Evolutionary conservation across 2,113 vertebrate genomes (phyloP), one percentile per base, ranked within the genome.

Genomic region (Muntiacus reevesi): DNA sequence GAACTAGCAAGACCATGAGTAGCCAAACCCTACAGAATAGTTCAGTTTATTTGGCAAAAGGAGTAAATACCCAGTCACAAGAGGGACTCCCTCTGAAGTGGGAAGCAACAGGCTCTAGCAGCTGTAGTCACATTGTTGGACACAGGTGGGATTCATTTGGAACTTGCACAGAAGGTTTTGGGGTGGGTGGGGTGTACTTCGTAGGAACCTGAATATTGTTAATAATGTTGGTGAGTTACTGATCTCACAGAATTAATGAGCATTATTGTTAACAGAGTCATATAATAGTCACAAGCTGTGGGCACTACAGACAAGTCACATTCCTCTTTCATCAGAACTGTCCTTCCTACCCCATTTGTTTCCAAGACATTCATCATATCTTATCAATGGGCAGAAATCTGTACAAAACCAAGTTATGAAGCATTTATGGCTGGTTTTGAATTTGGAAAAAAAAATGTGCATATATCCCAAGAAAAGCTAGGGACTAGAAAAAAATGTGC

Each of bases 401-500:
- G 30, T 82, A 59, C 33, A 88, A 79, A 90, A 71, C 23, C 43
- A 94, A 84, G 62, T 92, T 93, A 93, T 89, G 79, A 97, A 96
- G 54, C 55, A 96, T 92, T 94, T 93, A 78, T 67, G 25, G 71
- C 78, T 93, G 40, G 17, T 83, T 98, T 96, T 93, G 47, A 91
- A 96, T 81, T 95, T 67, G 84, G 47, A 87, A 93, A 79, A 67
- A 76, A 52, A 94, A 94, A 91, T 25, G 55, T 94, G 87, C 85
- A 89, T 13, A n/a, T 89, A 86, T 76, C 59, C 71, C 9, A 62
- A 64, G 55, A 96, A 96, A 95, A 95, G 21, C n/a, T 59, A 87
- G 74, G 64, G n/a, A 71, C 64, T 71, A 71, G 43, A 55, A 91
- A 93, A 82, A 95, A 93, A 91, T 25, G 50, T 94, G 89, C 71